Percentiles rank a stretch among this genome's conserved stretches.
Evolutionary conservation across 2,797 vertebrate species (phyloP).

Genomic region (Gambusia yucatana): DNA sequence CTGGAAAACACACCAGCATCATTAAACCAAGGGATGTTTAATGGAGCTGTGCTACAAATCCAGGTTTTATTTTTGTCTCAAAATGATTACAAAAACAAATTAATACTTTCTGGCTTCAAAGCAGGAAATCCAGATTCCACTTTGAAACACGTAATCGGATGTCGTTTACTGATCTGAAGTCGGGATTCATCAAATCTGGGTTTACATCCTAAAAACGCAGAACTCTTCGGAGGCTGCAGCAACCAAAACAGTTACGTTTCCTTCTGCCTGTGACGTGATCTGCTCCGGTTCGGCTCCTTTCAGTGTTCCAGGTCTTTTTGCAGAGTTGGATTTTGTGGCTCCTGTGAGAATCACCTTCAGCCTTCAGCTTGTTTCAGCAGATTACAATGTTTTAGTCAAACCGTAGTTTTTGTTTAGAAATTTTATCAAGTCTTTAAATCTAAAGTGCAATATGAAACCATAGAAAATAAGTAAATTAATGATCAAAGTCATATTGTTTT

Average conservation of each 20-base stretch:
- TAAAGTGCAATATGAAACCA: background rate
- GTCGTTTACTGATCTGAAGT: background rate
- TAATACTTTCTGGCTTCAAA: background rate
- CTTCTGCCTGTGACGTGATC: background rate
- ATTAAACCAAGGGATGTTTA: background rate
- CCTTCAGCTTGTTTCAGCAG: background rate
- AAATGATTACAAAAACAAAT: background rate
- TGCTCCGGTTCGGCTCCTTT: background rate
- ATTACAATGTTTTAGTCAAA: background rate
- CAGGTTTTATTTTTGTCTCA: constrained; percentile 1
- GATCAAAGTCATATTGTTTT: background rate
- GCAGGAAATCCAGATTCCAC: background rate
- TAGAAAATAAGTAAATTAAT: background rate
- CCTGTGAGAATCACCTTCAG: background rate
- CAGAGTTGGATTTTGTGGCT: background rate
- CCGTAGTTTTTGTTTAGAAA: background rate
- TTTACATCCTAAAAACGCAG: background rate
- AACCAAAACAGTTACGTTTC: background rate
- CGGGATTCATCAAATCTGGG: background rate
- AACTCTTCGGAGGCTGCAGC: background rate
- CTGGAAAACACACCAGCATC: background rate
- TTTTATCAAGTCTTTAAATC: background rate
- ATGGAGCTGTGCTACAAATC: background rate
- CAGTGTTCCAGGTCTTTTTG: background rate
- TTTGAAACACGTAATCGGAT: background rate